Percentiles rank a stretch among this genome's conserved stretches.
phyloP scores from a whole-genome alignment of 2,113 vertebrate genomes.

The Recurvirostra avosetta region DNA sequence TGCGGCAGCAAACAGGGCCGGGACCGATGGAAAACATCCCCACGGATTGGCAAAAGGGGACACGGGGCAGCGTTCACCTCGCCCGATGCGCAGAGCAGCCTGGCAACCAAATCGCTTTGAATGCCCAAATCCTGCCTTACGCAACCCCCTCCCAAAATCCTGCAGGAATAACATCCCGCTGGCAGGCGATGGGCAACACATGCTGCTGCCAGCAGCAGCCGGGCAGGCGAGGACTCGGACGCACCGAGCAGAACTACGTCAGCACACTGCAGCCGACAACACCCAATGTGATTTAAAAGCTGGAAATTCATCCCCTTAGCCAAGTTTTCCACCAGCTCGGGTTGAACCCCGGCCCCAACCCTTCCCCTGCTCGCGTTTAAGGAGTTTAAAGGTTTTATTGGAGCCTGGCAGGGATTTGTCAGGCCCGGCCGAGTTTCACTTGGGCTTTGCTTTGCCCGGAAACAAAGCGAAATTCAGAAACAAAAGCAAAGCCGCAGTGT shows the following conservation, averaged over 20 bases:
- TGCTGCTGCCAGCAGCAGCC: too few relatives aligned
- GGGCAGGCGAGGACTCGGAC: neutral
- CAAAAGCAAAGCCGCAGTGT: neutral
- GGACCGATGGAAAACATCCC: neutral
- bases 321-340: neutral
- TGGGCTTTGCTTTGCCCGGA: neutral
- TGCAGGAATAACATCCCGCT: neutral
- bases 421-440: neutral
- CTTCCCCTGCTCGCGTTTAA: neutral
- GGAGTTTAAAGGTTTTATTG: conserved; percentile 3
- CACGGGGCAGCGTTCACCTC: accelerated
- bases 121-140: neutral
- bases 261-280: neutral
- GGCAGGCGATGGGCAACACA: neutral
- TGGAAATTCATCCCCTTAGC: neutral
- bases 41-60: accelerated
- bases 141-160: neutral
- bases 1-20: accelerated
- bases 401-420: conserved; percentile 1
- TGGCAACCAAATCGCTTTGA: neutral
- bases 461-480: conserved; percentile 22
- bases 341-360: neutral
- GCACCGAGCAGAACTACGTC: neutral
- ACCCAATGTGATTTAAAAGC: neutral
- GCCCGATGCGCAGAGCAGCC: accelerated